A percentile compares a stretch with the other conserved stretches of the same genome.
These are phyloP conservation scores for Dicycla oo DNA, from an alignment of 2,888 invertebrate genomes.

Conservation along the genomic window DNA sequence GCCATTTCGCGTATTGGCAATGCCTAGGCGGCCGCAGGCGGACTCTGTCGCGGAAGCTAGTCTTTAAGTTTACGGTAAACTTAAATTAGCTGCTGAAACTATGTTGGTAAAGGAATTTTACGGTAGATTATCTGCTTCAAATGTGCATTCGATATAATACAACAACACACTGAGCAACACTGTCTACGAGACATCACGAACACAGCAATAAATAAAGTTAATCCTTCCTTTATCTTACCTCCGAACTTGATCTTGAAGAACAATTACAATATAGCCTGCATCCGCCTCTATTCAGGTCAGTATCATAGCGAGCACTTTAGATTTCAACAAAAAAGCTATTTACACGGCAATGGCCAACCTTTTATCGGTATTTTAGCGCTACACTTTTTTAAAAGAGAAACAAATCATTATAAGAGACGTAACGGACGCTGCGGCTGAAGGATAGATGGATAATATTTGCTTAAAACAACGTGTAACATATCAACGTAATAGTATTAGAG, in stretches of 20 bases:
- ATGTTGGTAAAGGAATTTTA: constrained; percentile 72
- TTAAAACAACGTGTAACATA: constrained; percentile 64
- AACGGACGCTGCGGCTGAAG: constrained; percentile 60
- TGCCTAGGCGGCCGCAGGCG: constrained; percentile 72
- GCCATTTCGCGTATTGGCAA: constrained; percentile 78
- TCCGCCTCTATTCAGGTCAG: constrained; percentile 56
- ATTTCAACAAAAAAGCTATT: constrained; percentile 64
- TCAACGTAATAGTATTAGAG: constrained; percentile 53
- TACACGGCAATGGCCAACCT: constrained; percentile 64
- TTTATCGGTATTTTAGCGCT: constrained; percentile 63
- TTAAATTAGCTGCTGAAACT: constrained; percentile 85
- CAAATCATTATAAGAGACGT: constrained; percentile 59
- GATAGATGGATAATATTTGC: constrained; percentile 65
- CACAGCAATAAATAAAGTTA: constrained; percentile 24
- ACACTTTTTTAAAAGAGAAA: constrained; percentile 60
- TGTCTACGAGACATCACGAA: constrained; percentile 21
- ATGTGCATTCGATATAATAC: constrained; percentile 12
- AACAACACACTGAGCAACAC: constrained; percentile 3
- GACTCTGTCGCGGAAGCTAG: constrained; percentile 82
- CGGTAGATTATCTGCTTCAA: constrained; percentile 57
- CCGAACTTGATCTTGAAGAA: constrained; percentile 61
- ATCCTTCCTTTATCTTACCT: constrained; percentile 28
- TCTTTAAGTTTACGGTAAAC: constrained; percentile 85
- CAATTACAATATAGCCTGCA: constrained; percentile 47
- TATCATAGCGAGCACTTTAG: constrained; percentile 61